Evolutionary conservation across 2,888 invertebrate genomes (phyloP).

Genomic region (Callinectes sapidus): DNA sequence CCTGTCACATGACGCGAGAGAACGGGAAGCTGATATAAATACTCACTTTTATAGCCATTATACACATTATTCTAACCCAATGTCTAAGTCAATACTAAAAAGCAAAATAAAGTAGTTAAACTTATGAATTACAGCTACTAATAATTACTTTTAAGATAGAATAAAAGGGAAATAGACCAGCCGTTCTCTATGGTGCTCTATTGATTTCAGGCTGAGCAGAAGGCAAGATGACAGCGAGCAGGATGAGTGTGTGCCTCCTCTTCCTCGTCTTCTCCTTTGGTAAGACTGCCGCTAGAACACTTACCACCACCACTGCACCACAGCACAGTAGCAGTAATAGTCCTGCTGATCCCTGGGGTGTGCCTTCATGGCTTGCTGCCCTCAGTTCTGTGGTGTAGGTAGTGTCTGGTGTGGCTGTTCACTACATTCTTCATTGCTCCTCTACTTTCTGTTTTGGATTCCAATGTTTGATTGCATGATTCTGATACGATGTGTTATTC

Average conservation of each 20-base stretch:
- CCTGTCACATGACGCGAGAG: slow-evolving; percentile 56
- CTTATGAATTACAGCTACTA: no score
- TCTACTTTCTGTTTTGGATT: no score
- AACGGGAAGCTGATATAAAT: slow-evolving; percentile 52
- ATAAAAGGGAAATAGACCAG: background rate
- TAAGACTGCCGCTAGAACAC: no score
- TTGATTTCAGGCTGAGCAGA: slow-evolving; percentile 53
- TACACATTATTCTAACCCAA: background rate
- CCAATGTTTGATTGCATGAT: no score
- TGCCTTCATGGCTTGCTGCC: no score
- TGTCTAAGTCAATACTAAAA: background rate
- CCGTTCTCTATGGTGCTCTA: slow-evolving; percentile 45
- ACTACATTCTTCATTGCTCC: no score
- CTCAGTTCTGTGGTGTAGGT: no score
- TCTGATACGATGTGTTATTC: no score
- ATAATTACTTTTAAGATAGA: background rate
- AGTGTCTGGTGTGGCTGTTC: no score
- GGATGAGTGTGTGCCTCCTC: slow-evolving; percentile 34
- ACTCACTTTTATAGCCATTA: background rate
- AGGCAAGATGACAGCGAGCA: background rate
- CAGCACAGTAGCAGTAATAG: no score
- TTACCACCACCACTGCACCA: no score
- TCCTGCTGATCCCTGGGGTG: no score
- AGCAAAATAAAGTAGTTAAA: background rate
- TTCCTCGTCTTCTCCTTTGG: slow-evolving; percentile 18